Percentiles rank a stretch among this genome's conserved stretches.
These are phyloP conservation scores for Tolypeutes matacus DNA, from an alignment of 2,797 vertebrate species.

Conservation along the genomic window DNA sequence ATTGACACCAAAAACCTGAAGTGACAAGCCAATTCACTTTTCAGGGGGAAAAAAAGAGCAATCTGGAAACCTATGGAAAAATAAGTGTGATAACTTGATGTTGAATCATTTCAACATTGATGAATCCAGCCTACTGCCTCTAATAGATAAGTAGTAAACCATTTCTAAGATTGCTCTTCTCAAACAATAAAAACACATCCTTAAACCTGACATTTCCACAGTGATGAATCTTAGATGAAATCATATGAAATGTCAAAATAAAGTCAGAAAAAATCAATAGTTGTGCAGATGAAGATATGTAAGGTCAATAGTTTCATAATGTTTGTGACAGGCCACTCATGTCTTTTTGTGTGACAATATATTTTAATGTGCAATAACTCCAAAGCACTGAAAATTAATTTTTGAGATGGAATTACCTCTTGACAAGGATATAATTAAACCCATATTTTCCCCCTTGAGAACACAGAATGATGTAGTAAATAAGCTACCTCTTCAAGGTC, in stretches of 20 bases:
- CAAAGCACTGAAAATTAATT: slow-evolving; percentile 82
- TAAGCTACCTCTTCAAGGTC: slow-evolving; percentile 70
- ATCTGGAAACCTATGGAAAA: slow-evolving; percentile 76
- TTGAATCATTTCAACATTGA: slow-evolving; percentile 79
- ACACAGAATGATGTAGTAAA: slow-evolving; percentile 67
- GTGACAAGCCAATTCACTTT: slow-evolving; percentile 79
- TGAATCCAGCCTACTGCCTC: slow-evolving; percentile 76
- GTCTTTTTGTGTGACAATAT: slow-evolving; percentile 81
- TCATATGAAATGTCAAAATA: slow-evolving; percentile 88
- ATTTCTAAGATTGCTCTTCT: slow-evolving; percentile 84
- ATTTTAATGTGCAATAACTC: slow-evolving; percentile 78
- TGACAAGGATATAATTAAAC: slow-evolving; percentile 80
- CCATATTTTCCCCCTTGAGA: slow-evolving; percentile 60
- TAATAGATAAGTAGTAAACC: slow-evolving; percentile 83
- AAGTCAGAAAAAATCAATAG: slow-evolving; percentile 87
- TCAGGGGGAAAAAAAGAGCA: slow-evolving; percentile 70
- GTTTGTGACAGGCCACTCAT: slow-evolving; percentile 80
- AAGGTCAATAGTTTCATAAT: slow-evolving; percentile 84
- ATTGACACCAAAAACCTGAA: slow-evolving; percentile 66
- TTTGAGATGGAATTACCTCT: slow-evolving; percentile 74
- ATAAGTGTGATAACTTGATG: slow-evolving; percentile 65
- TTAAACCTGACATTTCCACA: slow-evolving; percentile 88
- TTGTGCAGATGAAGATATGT: slow-evolving; percentile 84
- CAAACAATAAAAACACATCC: slow-evolving; percentile 84
- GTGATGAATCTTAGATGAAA: slow-evolving; percentile 88